Percentiles rank a stretch among this genome's conserved stretches.
Conservation (phyloP, 2,797 vertebrate species). For the Melanotaenia parkinsoni region DNA sequence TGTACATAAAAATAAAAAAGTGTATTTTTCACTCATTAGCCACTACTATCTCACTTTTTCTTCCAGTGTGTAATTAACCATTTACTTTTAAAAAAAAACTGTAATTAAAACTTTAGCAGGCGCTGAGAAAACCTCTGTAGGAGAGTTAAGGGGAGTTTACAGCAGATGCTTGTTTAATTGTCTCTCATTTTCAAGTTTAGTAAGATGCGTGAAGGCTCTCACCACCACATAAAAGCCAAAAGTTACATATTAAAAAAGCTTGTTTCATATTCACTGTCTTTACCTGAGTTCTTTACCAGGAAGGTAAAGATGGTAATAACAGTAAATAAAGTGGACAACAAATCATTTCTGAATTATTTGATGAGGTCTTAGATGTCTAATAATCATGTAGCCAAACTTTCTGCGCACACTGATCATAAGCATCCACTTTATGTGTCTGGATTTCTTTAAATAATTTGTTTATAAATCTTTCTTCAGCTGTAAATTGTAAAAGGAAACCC, state of each 20-base stretch:
- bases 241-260: slow-evolving; percentile 12
- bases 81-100: slow-evolving; percentile 65
- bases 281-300: background rate
- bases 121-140: slow-evolving; percentile 62
- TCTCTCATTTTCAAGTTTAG: slow-evolving; percentile 60
- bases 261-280: background rate
- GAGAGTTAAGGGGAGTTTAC: slow-evolving; percentile 71
- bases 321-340: background rate
- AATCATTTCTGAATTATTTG: too few species aligned
- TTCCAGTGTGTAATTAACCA: slow-evolving; percentile 71
- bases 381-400: too few species aligned
- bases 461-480: background rate
- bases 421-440: background rate
- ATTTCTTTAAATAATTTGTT: background rate
- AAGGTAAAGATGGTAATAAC: background rate
- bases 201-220: slow-evolving; percentile 42
- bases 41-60: slow-evolving; percentile 22
- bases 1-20: background rate
- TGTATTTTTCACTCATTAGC: slow-evolving; percentile 27
- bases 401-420: background rate
- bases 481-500: too few species aligned
- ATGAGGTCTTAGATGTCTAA: too few species aligned
- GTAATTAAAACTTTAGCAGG: slow-evolving; percentile 73
- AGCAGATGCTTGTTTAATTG: slow-evolving; percentile 70
- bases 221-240: slow-evolving; percentile 26